Conservation (phyloP, 1,140 invertebrate species). For the Latrodectus geometricus region DNA sequence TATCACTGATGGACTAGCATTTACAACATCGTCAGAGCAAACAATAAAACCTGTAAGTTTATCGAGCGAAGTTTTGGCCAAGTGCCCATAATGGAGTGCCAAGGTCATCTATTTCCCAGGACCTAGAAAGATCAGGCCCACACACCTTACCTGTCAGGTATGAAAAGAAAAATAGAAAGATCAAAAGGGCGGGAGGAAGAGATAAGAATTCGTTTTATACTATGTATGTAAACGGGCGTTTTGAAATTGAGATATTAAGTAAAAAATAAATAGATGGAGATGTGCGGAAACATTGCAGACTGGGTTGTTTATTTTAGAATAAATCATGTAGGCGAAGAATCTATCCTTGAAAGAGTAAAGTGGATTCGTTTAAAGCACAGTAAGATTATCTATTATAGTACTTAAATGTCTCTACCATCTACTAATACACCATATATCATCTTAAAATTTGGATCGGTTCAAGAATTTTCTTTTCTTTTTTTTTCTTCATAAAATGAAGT, state of each 20-base stretch:
- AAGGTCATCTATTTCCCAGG: constrained; percentile 49
- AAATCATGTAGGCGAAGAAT: too few species aligned
- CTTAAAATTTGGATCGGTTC: too few species aligned
- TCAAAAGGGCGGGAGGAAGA: not conserved
- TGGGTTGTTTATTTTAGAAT: too few species aligned
- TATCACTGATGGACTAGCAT: too few species aligned
- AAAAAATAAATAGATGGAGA: not conserved
- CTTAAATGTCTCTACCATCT: too few species aligned
- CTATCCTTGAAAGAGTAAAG: too few species aligned
- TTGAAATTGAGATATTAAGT: not conserved
- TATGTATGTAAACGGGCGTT: not conserved
- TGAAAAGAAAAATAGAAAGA: not conserved
- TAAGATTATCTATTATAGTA: too few species aligned
- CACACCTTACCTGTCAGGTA: constrained; percentile 48
- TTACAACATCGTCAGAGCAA: too few species aligned
- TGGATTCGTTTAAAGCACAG: too few species aligned
- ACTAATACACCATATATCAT: too few species aligned
- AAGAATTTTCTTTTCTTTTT: too few species aligned
- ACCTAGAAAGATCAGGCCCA: constrained; percentile 24
- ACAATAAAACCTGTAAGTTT: not conserved
- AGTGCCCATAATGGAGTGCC: constrained; percentile 24
- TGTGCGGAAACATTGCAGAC: not conserved
- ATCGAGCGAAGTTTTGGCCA: constrained; percentile 14
- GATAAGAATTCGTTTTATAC: not conserved
- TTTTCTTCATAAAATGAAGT: too few species aligned